Evolutionary conservation across 2,888 invertebrate genomes (phyloP).

Genomic region (Stegophylla sp.): DNA sequence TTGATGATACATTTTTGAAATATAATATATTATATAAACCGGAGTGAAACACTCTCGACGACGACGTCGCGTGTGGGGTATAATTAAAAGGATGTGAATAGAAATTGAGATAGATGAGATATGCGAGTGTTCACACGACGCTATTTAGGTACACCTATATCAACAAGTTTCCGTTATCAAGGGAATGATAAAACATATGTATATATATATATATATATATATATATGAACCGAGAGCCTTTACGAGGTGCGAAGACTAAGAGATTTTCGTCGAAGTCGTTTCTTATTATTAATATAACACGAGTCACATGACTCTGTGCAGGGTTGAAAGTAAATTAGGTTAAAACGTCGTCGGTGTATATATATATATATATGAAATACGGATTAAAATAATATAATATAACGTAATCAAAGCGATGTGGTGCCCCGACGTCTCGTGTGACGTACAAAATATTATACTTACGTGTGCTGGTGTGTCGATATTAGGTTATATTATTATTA

Average conservation of each 20-base stretch:
- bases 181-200: slow-evolving; percentile 29
- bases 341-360: too few relatives aligned
- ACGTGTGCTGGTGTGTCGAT: not conserved
- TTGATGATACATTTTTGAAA: too few relatives aligned
- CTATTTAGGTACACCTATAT: slow-evolving; percentile 14
- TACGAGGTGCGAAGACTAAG: not conserved
- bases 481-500: too few relatives aligned
- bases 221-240: slow-evolving; percentile 6
- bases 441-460: not conserved
- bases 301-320: not conserved
- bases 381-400: too few relatives aligned
- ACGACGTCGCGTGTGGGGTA: too few relatives aligned
- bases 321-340: slow-evolving; percentile 8
- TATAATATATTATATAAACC: too few relatives aligned
- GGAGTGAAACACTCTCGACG: too few relatives aligned
- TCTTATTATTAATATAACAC: not conserved
- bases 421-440: too few relatives aligned
- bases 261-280: not conserved
- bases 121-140: not conserved
- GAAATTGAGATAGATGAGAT: slow-evolving; percentile 42
- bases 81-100: not conserved
- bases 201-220: not conserved
- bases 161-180: slow-evolving; percentile 35
- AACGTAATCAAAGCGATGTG: not conserved
- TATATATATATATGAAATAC: too few relatives aligned